phyloP scores from a whole-genome alignment of 1,140 invertebrate species.

The Solen grandis region DNA sequence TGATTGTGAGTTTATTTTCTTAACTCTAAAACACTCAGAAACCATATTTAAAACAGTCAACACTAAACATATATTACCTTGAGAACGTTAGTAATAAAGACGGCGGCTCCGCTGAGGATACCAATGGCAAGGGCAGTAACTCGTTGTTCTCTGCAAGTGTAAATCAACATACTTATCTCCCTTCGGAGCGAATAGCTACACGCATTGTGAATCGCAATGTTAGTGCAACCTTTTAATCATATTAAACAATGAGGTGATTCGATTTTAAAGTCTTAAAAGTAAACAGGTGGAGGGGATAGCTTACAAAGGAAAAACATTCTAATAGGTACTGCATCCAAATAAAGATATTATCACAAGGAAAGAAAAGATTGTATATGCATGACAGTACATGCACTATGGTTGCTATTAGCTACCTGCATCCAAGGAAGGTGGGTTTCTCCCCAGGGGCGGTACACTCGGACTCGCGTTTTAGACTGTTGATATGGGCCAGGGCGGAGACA shows the following conservation, averaged over 20 bases:
- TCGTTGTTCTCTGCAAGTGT: conserved; percentile 91
- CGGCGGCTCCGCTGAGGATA: conserved; percentile 95
- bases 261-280: too few species aligned
- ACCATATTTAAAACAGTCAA: too few species aligned
- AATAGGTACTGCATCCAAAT: too few species aligned
- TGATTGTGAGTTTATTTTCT: too few species aligned
- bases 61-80: conserved; percentile 66
- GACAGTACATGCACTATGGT: not conserved
- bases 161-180: not conserved
- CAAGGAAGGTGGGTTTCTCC: conserved; percentile 98
- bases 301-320: too few species aligned
- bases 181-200: conserved; percentile 78
- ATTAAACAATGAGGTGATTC: too few species aligned
- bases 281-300: too few species aligned
- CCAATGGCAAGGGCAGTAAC: conserved; percentile 97
- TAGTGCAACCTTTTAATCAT: too few species aligned
- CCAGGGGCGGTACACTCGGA: conserved; percentile 99
- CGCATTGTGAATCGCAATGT: too few species aligned
- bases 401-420: conserved; percentile 84
- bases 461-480: conserved; percentile 97
- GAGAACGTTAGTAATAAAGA: conserved; percentile 93
- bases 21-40: too few species aligned
- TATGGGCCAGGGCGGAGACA: conserved; percentile 98
- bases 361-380: too few species aligned
- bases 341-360: too few species aligned